Evolutionary conservation across 2,888 invertebrate genomes (phyloP), one percentile per base, ranked within the genome.

Genomic region (Linnaemya tessellans): DNA sequence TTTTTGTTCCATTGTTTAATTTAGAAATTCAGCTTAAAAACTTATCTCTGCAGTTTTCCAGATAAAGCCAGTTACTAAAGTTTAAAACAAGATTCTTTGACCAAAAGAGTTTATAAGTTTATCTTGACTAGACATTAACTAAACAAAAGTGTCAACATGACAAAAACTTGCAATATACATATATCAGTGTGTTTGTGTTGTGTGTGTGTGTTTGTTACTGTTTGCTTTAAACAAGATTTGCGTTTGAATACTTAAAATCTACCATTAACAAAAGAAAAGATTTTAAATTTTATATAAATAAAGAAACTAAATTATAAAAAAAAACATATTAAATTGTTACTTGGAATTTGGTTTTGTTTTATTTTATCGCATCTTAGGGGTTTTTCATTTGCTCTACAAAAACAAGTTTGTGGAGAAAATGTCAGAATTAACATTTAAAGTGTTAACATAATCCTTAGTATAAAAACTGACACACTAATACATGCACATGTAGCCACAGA

Each of bases 101-200:
- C 54, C 68, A 67, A 22, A 43, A 49, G 35, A 83, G 30, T 43
- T 80, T 9, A 18, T n/a, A 49, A 41, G 43, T 65, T 64, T 65
- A 65, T 60, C 43, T 71, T 51, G 58, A 65, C 65, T 77, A 77
- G 58, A 85, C 65, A 60, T 75, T 75, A 82, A 68, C 70, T 54
- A 70, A 84, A 84, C 84, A 81, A 85, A 84, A 85, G 80, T 86
- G 87, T 86, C 86, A 87, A 86, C 86, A 86, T 79, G 67, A 78
- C 74, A 80, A 71, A 51, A 75, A 75, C 41, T 79, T 71, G 49
- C 11, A 54, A 5, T 30, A 5, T 30, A 5, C n/a, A n/a, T n/a
- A n/a, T n/a, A n/a, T n/a, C n/a, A n/a, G n/a, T n/a, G n/a, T n/a
- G n/a, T n/a, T n/a, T n/a, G n/a, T n/a, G n/a, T n/a, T 30, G 11